phyloP scores from a whole-genome alignment of 2,797 vertebrate genomes.

The Periparus ater region DNA sequence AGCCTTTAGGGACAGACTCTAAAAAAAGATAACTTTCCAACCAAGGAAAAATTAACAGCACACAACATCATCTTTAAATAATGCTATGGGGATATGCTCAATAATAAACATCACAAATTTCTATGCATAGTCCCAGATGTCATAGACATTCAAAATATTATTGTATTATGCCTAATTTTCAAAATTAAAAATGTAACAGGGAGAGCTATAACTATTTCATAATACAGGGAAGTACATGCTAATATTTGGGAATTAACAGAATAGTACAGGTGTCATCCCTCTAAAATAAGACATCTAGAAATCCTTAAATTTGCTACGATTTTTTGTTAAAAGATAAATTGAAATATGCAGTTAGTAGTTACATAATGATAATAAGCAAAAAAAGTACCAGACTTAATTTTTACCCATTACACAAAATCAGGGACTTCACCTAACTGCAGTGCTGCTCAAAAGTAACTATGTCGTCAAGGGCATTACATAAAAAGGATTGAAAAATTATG shows the following conservation, averaged over 20 bases:
- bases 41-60: background rate
- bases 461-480: background rate
- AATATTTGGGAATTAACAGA: background rate
- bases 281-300: background rate
- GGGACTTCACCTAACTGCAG: background rate
- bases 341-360: background rate
- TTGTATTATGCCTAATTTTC: background rate
- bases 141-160: background rate
- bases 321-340: background rate
- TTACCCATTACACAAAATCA: background rate
- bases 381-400: background rate
- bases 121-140: background rate
- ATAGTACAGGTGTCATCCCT: background rate
- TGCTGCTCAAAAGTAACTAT: background rate
- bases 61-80: background rate
- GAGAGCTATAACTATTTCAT: background rate
- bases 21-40: background rate
- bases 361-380: background rate
- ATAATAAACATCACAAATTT: background rate
- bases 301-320: background rate
- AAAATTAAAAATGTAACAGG: background rate
- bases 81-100: background rate
- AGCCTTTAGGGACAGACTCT: background rate
- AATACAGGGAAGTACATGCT: background rate
- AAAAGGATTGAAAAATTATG: background rate